Evolutionary conservation across 2,797 vertebrate species (phyloP).

Genomic region (Muscicapa striata): DNA sequence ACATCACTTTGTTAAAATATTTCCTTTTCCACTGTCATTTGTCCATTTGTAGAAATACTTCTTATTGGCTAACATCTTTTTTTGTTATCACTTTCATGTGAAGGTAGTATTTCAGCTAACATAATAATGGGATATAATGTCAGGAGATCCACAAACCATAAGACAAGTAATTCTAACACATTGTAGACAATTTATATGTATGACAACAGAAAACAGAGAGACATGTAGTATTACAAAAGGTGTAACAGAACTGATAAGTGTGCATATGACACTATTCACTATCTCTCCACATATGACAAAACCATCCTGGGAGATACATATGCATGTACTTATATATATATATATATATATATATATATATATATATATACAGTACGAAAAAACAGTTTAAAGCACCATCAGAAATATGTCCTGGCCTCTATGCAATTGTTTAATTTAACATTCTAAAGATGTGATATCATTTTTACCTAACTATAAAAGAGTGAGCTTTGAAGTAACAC

Average conservation of each 20-base stretch:
- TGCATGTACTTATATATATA: no score
- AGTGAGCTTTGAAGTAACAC: conserved; percentile 65
- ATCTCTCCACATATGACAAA: conserved; percentile 10
- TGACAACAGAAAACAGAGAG: conserved; percentile 25
- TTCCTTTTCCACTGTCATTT: conserved; percentile 49
- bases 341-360: fast-evolving
- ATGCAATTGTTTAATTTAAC: conserved; percentile 56
- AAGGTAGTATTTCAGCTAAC: conserved; percentile 41
- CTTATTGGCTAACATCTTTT: not conserved
- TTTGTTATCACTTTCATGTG: conserved; percentile 20
- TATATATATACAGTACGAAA: not conserved
- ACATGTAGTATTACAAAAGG: conserved; percentile 9
- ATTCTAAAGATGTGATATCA: conserved; percentile 69
- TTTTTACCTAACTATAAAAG: conserved; percentile 67
- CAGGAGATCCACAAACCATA: conserved; percentile 50
- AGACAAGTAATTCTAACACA: conserved; percentile 32
- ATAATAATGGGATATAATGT: conserved; percentile 7
- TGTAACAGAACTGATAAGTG: not conserved
- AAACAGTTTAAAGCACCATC: not conserved
- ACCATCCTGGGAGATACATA: not conserved
- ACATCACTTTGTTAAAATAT: conserved; percentile 44
- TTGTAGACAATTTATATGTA: not conserved
- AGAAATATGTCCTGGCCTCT: conserved; percentile 32
- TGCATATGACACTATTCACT: not conserved
- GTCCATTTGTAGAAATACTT: conserved; percentile 34